Base-by-base conservation (phyloP, 2,888 invertebrate genomes). In the Agonopterix heracliana region DNA sequence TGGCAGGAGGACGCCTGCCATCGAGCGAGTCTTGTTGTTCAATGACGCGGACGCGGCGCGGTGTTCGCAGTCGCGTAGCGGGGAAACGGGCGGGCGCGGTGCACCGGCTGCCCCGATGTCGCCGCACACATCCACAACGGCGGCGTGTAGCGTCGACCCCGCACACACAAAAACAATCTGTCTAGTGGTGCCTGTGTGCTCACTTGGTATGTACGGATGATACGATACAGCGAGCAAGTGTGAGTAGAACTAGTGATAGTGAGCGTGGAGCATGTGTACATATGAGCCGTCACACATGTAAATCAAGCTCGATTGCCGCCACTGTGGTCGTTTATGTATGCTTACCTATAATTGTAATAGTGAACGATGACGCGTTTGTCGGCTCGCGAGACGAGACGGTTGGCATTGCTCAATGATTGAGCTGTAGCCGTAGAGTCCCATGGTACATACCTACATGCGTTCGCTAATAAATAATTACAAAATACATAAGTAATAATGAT, bases 371-470 rank as follows among this genome's bases (percentile, higher is more conserved):
- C 86, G 86, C 84, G 86, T 82, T 81, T 80, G 83, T 84, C 85
- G 81, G 82, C 82, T 84, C 84, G 83, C 81, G 83, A 75, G 80
- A 77, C 83, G 84, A 83, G 82, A 84, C 84, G 75, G 81, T 87
- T 85, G 83, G 84, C 82, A 85, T 85, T 85, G 85, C 83, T 87
- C 86, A 87, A 85, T 86, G 86, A 85, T 86, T 79, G 82, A 83
- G 83, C 80, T 81, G 80, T 84, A 82, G 78, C 77, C 78, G 72
- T 76, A 78, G 68, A 64, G 70, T 38, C 38, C 38, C 38, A 38
- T 38, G 11, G 11, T 38, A 26, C 26, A 26, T 26, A 26, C 26
- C 5, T 26, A 26, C 5, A 26, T 26, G 26, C 26, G 26, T 26
- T 26, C 26, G 26, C 26, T 7, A 5, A 26, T 26, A 26, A 26